Base-by-base conservation (phyloP, 2,113 vertebrate genomes). In the Acanthochromis polyacanthus region DNA sequence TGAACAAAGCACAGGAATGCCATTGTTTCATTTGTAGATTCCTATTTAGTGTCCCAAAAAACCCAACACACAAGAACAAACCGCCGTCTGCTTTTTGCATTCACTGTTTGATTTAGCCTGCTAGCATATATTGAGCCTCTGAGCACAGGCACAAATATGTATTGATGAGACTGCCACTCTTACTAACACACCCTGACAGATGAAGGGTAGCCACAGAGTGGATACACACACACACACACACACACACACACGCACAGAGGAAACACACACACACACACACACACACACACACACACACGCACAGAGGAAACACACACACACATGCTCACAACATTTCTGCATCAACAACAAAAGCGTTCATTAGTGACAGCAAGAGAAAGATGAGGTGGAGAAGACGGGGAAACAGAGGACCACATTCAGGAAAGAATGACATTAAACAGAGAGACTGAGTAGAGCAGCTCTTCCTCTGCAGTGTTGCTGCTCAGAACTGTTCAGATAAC, bases 111-210 rank as follows among this genome's bases (percentile, higher is more conserved):
- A 83, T 80, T 75, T 51, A 61, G 36, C 75, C 30, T 55, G 2
- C 11, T 88, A 68, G 22, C 53, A 20, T 63, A 59, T 75, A 84
- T 80, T 32, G 71, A 84, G 83, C 84, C 82, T 74, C 52, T 60
- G 84, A 89, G 80, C 81, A 64, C 67, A 76, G 63, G 65, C 75
- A 60, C 19, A 68, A 78, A 87, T 85, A 90, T 84, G 81, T 89
- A 92, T 91, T 90, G 87, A 90, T 91, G 78, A 89, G 81, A 85
- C 87, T 91, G 88, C 79, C 89, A 84, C 56, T 92, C 89, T 91
- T 46, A 58, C 67, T 91, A 91, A 94, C 77, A 58, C 71, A 84
- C 46, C 68, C 77, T 90, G 90, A 94, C 77, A 90, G 76, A 84
- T 72, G 78, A 85, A 76, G 36, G 68, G 50, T 73, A 65, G 75